Evolutionary conservation across 2,113 vertebrate genomes (phyloP).

Genomic region (Lontra canadensis): DNA sequence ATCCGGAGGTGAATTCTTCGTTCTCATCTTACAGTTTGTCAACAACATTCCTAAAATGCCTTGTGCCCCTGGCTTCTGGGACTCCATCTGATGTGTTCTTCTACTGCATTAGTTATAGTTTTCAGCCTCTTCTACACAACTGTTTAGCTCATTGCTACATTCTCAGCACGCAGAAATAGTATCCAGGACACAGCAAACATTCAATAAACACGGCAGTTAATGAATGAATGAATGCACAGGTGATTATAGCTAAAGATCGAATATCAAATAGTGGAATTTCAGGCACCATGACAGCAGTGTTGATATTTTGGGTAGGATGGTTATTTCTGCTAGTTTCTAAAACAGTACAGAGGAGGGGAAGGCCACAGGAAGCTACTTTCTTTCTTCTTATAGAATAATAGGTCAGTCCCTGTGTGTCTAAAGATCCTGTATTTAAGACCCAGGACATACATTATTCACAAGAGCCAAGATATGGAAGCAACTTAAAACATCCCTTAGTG

Average conservation of each 20-base stretch:
- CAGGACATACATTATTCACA: background rate
- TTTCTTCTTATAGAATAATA: background rate
- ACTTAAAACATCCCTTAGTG: background rate
- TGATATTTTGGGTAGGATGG: background rate
- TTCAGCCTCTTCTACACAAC: background rate
- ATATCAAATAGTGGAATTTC: background rate
- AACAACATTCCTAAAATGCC: too few species aligned
- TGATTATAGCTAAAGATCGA: background rate
- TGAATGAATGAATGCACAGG: background rate
- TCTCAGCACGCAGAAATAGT: background rate
- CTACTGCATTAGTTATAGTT: too few species aligned
- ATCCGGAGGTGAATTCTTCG: background rate
- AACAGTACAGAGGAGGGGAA: background rate
- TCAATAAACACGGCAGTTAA: background rate
- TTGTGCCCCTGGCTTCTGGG: background rate
- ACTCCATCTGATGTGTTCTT: background rate
- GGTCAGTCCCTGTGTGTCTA: background rate
- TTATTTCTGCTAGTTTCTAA: background rate
- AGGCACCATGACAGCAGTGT: background rate
- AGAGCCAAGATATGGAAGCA: background rate
- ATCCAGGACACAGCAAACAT: background rate
- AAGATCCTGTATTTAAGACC: background rate
- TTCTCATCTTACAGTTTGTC: background rate
- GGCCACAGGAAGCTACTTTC: background rate
- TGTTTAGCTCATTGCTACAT: background rate